These are phyloP conservation scores for Prorops nasuta DNA, from an alignment of 1,140 invertebrate genomes.

Conservation along the genomic window DNA sequence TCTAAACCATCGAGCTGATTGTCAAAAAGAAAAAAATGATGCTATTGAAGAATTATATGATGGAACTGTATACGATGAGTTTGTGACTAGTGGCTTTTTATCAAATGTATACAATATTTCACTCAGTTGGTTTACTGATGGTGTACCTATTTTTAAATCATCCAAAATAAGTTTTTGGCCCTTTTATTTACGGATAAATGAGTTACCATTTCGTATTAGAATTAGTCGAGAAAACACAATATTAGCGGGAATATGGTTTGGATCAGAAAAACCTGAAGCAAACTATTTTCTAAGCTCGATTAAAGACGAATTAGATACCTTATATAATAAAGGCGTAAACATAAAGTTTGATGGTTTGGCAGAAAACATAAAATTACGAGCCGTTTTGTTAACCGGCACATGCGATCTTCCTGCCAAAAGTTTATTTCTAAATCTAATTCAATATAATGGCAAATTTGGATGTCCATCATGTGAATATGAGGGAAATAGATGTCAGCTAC, in stretches of 20 bases:
- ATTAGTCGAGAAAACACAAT: constrained; percentile 28
- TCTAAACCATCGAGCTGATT: no score
- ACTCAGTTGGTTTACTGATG: constrained; percentile 35
- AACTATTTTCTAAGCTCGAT: constrained; percentile 15
- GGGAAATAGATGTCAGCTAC: no score
- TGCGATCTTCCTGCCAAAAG: constrained; percentile 18
- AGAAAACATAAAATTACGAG: constrained; percentile 10
- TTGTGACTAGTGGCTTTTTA: constrained; percentile 19
- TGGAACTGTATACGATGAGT: constrained; percentile 6
- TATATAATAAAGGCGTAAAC: constrained; percentile 6
- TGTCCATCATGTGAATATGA: no score
- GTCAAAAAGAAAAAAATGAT: constrained; percentile 4
- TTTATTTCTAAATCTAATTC: constrained; percentile 16
- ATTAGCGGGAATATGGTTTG: constrained; percentile 25
- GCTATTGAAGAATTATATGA: neutral
- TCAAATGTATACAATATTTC: constrained; percentile 26
- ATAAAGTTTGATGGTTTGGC: neutral
- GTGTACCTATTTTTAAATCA: constrained; percentile 40
- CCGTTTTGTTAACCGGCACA: constrained; percentile 15
- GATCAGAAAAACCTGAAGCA: constrained; percentile 19
- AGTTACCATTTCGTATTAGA: constrained; percentile 28
- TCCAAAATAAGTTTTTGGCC: constrained; percentile 41
- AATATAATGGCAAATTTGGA: no score
- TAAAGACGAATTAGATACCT: constrained; percentile 12
- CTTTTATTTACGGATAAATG: constrained; percentile 35